Base-by-base conservation (phyloP, 2,797 vertebrate species). In the Varecia variegata region DNA sequence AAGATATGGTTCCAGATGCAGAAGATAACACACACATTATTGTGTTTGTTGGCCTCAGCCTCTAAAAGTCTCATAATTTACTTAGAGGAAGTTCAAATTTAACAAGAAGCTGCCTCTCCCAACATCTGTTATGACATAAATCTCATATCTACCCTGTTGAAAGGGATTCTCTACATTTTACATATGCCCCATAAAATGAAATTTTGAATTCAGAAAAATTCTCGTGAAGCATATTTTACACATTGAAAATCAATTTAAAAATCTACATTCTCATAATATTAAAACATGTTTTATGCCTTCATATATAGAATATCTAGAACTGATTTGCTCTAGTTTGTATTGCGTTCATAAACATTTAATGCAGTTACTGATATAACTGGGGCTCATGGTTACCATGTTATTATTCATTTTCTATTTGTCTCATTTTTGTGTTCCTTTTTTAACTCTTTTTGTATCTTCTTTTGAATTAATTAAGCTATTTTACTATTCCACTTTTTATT, bases 51-150 rank as follows among this genome's bases (percentile, higher is more conserved):
- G 35, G 40, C 76, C 35, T 38, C 23, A 13, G 62, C 43, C 58
- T 68, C 92, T 45, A 50, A 76, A 90, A 84, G 79, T 60, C 43
- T 85, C 56, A 73, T 65, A 62, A 79, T 81, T 93, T 65, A 80
- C 32, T 20, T 47, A 71, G n/a, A 80, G 56, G 40, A 93, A 90
- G 27, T 74, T 86, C 86, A 86, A 32, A 62, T 54, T 83, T 30
- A 58, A 30, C 25, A 79, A 82, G 60, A 62, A 56, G 54, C 47
- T 52, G 35, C 54, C 70, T 83, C 8, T 1, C 38, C 74, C 77
- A 96, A 79, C 77, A 92, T 84, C 88, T 79, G 62, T 80, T 71
- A 92, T 8, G 21, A 25, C 45, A 83, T 52, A 71, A 88, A 79
- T 79, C 25, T 70, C 54, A 0, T 40, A 50, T 60, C 68, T 30